Evolutionary conservation across 1,140 invertebrate species (phyloP), one percentile per base, ranked within the genome.

Genomic region (Oreohelix idahoensis): DNA sequence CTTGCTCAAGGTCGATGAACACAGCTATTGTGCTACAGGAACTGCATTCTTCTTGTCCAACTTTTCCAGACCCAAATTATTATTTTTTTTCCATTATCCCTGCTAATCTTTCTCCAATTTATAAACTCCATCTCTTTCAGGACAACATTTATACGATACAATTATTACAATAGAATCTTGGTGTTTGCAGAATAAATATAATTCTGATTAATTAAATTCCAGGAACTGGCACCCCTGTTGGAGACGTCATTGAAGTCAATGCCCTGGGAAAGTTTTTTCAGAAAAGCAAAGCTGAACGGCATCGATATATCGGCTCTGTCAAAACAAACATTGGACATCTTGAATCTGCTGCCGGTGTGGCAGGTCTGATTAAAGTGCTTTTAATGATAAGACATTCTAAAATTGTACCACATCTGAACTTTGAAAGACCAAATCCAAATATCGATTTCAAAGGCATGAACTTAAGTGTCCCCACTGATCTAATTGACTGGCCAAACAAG

Each of bases 241-340:
- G 88, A 11, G 88, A 89, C 78, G 84, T 86, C 4, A 83, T 82
- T 23, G 88, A 89, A 71, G 84, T 69, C 1, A 87, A 88, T 45
- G 80, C 85, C 13, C 70, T 88, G 35, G 83, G 83, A 13, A 45
- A 74, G 32, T 84, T 75, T 76, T 80, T 80, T 78, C 32, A 49
- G 20, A 23, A 39, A 73, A 81, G 26, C 29, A 36, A 39, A 36
- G 49, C 36, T 70, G 83, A 63, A 23, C 45, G 80, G 35, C 20
- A 42, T 8, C 78, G 84, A 32, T 85, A 76, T 66, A 88, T 90
- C 10, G 89, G 89, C 17, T 90, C 89, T 39, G 87, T 89, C 0
- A 90, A 90, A 63, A 88, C 89, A 80, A 90, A 90, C 79, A 90
- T 90, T 35, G 89, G 89, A 15, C 89, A 90, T 84, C 74, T 84